Conservation (phyloP, 2,797 vertebrate species). For the Coendou prehensilis region DNA sequence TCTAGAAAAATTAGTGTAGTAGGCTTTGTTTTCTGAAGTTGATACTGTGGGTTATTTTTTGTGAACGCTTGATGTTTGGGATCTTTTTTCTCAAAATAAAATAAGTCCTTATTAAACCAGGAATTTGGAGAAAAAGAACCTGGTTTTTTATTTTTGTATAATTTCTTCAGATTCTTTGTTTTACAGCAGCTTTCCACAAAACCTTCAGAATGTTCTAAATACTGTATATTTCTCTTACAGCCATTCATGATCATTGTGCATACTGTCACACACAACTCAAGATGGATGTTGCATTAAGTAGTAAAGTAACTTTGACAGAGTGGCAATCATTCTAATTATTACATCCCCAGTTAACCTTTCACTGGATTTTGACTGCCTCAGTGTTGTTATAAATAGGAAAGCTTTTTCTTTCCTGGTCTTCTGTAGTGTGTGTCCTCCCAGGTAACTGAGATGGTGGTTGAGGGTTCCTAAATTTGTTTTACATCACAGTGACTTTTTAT, state of each 20-base stretch:
- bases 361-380: constrained; percentile 19
- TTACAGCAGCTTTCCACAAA: constrained; percentile 64
- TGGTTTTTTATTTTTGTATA: constrained; percentile 82
- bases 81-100: constrained; percentile 85
- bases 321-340: constrained; percentile 3
- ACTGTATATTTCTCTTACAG: constrained; percentile 36
- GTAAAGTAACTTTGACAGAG: background rate
- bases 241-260: constrained; percentile 16
- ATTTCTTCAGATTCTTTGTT: constrained; percentile 71
- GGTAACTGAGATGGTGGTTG: background rate
- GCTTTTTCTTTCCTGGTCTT: background rate
- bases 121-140: constrained; percentile 82
- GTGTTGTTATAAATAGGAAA: constrained; percentile 22
- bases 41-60: constrained; percentile 86
- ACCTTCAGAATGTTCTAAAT: background rate
- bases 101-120: constrained; percentile 85
- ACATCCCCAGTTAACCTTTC: background rate
- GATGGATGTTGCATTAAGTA: constrained; percentile 4
- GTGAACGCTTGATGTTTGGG: constrained; percentile 85
- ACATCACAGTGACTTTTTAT: background rate
- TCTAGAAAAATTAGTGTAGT: constrained; percentile 84
- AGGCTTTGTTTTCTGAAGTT: constrained; percentile 86
- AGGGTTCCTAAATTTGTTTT: background rate
- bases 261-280: constrained; percentile 27
- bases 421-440: background rate